Percentiles rank a stretch among this genome's conserved stretches.
Evolutionary conservation across 2,113 vertebrate species (phyloP).

Genomic region (Hypocryptadius cinnamomeus): DNA sequence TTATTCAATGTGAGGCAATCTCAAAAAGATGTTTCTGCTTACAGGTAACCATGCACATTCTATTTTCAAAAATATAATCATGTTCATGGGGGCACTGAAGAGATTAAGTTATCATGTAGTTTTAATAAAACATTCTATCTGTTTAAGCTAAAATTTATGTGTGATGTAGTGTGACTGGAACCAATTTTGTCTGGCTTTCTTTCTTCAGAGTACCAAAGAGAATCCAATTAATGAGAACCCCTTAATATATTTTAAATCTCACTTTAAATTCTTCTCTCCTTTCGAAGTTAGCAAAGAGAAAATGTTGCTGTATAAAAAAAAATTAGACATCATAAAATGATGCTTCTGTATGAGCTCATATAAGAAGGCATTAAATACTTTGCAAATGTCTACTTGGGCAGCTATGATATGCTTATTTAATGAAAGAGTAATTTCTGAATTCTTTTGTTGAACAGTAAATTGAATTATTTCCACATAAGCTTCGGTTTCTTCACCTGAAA

Average conservation of each 20-base stretch:
- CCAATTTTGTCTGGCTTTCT: neutral
- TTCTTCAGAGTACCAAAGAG: neutral
- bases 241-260: neutral
- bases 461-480: neutral
- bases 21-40: neutral
- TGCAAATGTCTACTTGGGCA: neutral
- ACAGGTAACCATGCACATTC: neutral
- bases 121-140: neutral
- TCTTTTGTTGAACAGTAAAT: neutral
- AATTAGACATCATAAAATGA: neutral
- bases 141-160: neutral
- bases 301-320: neutral
- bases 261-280: neutral
- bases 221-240: neutral
- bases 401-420: neutral
- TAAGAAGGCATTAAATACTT: neutral
- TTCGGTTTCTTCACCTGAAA: neutral
- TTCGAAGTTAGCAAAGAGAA: neutral
- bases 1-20: neutral
- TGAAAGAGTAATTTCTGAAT: neutral
- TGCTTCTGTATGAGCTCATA: neutral
- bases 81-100: neutral
- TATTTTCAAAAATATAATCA: neutral
- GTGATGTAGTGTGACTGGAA: neutral
- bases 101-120: neutral